A percentile compares a stretch with the other conserved stretches of the same genome.
Evolutionary conservation across 2,113 vertebrate species (phyloP).

Genomic region (Nestor notabilis): DNA sequence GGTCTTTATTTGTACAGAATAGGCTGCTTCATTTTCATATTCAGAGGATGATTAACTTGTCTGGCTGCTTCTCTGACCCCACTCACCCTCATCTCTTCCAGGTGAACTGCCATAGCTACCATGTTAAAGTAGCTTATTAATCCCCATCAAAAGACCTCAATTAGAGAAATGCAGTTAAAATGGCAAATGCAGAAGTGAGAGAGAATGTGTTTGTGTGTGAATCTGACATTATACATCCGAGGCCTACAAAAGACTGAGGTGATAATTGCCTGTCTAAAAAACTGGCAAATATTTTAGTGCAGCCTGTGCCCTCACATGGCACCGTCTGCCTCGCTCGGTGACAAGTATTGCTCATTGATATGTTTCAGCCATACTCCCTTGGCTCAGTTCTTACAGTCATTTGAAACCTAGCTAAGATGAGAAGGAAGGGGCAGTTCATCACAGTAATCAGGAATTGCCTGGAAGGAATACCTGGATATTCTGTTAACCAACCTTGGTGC

Average conservation of each 20-base stretch:
- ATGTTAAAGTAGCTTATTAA: not conserved
- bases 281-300: not conserved
- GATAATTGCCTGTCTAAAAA: constrained; percentile 39
- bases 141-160: not conserved
- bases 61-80: not conserved
- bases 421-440: not conserved
- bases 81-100: not conserved
- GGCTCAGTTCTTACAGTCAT: not conserved
- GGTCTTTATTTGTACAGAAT: not conserved
- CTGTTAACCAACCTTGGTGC: not conserved
- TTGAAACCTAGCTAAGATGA: not conserved
- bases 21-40: not conserved
- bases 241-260: constrained; percentile 7
- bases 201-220: not conserved
- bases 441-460: not conserved
- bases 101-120: not conserved
- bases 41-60: not conserved
- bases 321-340: not conserved
- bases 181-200: constrained; percentile 9
- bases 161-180: constrained; percentile 1
- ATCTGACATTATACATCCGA: not conserved
- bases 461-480: not conserved
- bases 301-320: not conserved
- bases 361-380: not conserved
- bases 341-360: not conserved